Conservation (phyloP, 1,140 invertebrate genomes). For the Hirudo medicinalis region DNA sequence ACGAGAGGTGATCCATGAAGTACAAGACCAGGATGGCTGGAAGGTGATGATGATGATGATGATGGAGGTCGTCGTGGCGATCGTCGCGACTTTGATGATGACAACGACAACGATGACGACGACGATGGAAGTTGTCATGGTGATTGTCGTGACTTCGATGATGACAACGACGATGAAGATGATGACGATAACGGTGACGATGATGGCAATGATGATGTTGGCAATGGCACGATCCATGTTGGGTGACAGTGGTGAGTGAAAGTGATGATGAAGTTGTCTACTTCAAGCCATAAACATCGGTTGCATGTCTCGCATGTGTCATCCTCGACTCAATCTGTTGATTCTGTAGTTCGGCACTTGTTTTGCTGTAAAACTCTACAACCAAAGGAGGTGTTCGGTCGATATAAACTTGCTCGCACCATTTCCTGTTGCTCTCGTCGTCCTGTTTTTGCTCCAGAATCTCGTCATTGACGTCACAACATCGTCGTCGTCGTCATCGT, state of each 20-base stretch:
- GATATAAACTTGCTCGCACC: too few relatives aligned
- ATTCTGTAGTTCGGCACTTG: too few relatives aligned
- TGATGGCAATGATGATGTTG: not conserved
- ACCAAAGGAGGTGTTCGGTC: too few relatives aligned
- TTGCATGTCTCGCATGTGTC: too few relatives aligned
- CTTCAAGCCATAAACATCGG: too few relatives aligned
- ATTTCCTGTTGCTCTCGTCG: too few relatives aligned
- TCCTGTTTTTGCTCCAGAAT: too few relatives aligned
- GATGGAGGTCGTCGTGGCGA: not conserved
- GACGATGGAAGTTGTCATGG: not conserved
- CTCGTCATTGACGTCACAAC: too few relatives aligned
- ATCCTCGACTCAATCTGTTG: too few relatives aligned
- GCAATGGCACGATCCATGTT: not conserved
- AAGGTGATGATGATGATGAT: not conserved
- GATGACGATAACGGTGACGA: not conserved
- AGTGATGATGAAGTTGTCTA: too few relatives aligned
- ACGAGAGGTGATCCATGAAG: constrained; percentile 48
- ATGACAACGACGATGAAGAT: not conserved
- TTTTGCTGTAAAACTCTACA: too few relatives aligned
- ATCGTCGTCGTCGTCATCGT: not conserved
- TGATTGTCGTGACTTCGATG: not conserved
- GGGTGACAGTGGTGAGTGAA: not conserved
- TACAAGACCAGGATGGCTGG: constrained; percentile 65
- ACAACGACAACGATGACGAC: not conserved
- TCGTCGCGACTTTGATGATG: not conserved